A percentile compares a stretch with the other conserved stretches of the same genome.
Conservation (phyloP, 2,888 invertebrate genomes). For the Epicampocera succincta region DNA sequence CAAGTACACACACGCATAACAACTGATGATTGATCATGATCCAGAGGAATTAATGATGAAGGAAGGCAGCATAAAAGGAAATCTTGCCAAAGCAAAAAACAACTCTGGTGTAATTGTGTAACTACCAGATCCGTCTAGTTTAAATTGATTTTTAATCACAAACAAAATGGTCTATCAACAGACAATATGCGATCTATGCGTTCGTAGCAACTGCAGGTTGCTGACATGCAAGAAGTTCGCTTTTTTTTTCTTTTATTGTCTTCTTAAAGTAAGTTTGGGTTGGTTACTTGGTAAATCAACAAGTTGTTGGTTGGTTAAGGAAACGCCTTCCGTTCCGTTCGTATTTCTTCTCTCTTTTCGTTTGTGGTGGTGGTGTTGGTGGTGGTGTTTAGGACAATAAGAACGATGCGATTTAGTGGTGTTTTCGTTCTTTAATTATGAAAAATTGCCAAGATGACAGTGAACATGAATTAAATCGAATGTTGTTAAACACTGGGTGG, state of each 20-base stretch:
- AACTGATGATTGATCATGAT: constrained; percentile 32
- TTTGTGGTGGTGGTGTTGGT: background rate
- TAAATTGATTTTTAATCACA: constrained; percentile 70
- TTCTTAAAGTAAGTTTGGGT: background rate
- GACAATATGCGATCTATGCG: constrained; percentile 23
- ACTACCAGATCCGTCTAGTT: constrained; percentile 66
- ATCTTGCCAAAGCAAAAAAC: constrained; percentile 21
- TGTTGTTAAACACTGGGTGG: constrained; percentile 76
- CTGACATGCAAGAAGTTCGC: constrained; percentile 30
- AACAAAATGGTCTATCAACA: constrained; percentile 67
- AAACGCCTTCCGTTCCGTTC: constrained; percentile 61
- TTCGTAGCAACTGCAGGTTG: constrained; percentile 27
- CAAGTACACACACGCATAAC: background rate
- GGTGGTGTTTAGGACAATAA: constrained; percentile 1
- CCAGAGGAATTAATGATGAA: constrained; percentile 11
- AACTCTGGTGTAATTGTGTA: constrained; percentile 60
- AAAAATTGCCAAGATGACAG: constrained; percentile 77
- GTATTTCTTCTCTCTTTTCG: background rate
- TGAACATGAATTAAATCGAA: constrained; percentile 76
- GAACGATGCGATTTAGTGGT: constrained; percentile 41
- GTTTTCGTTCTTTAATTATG: constrained; percentile 75
- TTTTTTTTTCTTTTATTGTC: constrained; percentile 1
- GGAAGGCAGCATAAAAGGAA: constrained; percentile 36
- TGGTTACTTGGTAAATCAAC: constrained; percentile 24
- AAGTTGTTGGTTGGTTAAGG: constrained; percentile 32